These are phyloP conservation scores for Pandemis heparana DNA, from an alignment of 2,888 invertebrate genomes.

Conservation along the genomic window DNA sequence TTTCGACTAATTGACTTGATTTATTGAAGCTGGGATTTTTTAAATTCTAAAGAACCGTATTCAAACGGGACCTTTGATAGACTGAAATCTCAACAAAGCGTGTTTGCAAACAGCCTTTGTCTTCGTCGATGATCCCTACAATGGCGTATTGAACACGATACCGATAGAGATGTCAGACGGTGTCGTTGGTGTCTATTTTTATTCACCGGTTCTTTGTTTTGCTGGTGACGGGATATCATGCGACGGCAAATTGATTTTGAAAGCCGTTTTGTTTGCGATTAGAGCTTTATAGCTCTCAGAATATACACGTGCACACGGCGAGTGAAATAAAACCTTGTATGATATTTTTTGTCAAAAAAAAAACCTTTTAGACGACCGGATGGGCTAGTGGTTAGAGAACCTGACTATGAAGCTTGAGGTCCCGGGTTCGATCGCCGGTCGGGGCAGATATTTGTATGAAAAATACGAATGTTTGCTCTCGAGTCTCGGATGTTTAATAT, in stretches of 20 bases:
- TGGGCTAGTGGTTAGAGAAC: no score
- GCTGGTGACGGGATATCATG: conserved; percentile 7
- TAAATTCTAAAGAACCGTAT: neutral
- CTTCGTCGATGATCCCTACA: conserved; percentile 16
- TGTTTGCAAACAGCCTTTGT: conserved; percentile 33
- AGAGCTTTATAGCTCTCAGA: neutral
- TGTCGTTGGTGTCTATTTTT: conserved; percentile 24
- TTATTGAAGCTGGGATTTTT: no score
- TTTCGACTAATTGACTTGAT: no score
- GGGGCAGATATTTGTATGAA: no score
- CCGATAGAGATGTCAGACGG: neutral
- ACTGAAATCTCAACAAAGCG: neutral
- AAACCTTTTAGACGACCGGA: no score
- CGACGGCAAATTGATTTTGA: conserved; percentile 17
- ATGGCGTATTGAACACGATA: conserved; percentile 20
- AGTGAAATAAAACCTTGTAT: no score
- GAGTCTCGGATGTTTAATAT: no score
- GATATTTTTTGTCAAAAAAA: no score
- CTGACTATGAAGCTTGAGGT: no score
- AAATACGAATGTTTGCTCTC: no score
- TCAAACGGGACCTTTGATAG: neutral
- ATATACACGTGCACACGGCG: no score
- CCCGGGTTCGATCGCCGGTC: no score
- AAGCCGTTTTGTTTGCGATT: neutral
- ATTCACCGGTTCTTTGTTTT: conserved; percentile 3